A percentile compares a stretch with the other conserved stretches of the same genome.
Evolutionary conservation across 2,797 vertebrate genomes (phyloP).

Genomic region (Tiaroga cobitis): DNA sequence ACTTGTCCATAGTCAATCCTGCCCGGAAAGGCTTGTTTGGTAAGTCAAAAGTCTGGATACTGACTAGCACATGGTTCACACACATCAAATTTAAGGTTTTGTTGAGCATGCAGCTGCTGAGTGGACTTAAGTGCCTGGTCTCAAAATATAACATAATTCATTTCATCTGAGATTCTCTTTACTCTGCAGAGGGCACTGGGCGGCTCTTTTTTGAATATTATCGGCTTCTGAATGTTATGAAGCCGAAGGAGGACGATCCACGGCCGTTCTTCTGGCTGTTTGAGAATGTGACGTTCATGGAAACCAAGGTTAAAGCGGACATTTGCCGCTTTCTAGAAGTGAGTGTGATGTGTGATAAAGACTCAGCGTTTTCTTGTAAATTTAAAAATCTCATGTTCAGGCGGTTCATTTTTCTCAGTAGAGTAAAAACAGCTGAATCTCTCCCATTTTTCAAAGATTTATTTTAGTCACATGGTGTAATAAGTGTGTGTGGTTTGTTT

Average conservation of each 20-base stretch:
- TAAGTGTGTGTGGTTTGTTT: neutral
- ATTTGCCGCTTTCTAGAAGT: conserved; percentile 96
- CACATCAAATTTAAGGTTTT: neutral
- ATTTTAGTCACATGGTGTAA: neutral
- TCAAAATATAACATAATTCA: neutral
- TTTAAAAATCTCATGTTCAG: neutral
- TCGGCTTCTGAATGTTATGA: conserved; percentile 87
- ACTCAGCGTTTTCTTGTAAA: neutral
- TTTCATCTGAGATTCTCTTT: neutral
- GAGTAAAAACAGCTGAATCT: neutral
- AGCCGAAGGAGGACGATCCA: conserved; percentile 85
- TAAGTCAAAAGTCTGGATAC: conserved; percentile 59
- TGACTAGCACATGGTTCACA: neutral
- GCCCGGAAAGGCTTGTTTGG: conserved; percentile 89
- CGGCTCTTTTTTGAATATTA: conserved; percentile 93
- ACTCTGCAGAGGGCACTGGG: conserved; percentile 85
- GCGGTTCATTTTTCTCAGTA: neutral
- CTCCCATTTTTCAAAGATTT: neutral
- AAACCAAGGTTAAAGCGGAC: conserved; percentile 84
- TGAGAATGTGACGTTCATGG: conserved; percentile 94
- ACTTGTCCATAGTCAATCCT: conserved; percentile 89
- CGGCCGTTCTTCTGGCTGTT: conserved; percentile 95
- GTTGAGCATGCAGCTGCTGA: neutral
- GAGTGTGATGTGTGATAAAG: neutral
- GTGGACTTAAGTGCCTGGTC: no score